These are phyloP conservation scores for Eristalis tenax DNA, from an alignment of 2,888 invertebrate genomes.

Conservation along the genomic window DNA sequence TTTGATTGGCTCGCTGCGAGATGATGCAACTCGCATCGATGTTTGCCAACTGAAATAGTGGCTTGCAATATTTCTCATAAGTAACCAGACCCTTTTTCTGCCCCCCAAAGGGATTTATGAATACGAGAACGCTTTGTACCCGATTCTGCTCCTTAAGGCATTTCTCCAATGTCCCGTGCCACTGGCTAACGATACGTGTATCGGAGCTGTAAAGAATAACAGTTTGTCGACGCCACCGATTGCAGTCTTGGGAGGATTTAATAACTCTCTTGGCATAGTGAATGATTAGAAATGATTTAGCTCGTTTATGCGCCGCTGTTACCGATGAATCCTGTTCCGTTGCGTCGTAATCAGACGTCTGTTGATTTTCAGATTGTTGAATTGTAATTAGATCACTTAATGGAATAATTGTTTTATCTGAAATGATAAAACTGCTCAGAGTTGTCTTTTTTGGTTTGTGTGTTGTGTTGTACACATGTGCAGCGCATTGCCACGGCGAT, in stretches of 20 bases:
- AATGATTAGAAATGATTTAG: slow-evolving; percentile 83
- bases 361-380: slow-evolving; percentile 25
- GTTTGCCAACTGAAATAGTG: slow-evolving; percentile 85
- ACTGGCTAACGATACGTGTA: slow-evolving; percentile 84
- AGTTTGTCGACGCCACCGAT: slow-evolving; percentile 84
- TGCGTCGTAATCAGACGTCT: slow-evolving; percentile 18
- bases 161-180: slow-evolving; percentile 84
- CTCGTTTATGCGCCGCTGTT: slow-evolving; percentile 72
- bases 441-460: too few relatives aligned
- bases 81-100: slow-evolving; percentile 87
- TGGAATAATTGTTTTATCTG: slow-evolving; percentile 83
- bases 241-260: slow-evolving; percentile 82
- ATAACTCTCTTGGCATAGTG: slow-evolving; percentile 83
- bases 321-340: slow-evolving; percentile 73
- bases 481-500: too few relatives aligned
- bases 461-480: too few relatives aligned
- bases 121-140: slow-evolving; percentile 88
- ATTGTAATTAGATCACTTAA: slow-evolving; percentile 83
- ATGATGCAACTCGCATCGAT: slow-evolving; percentile 86
- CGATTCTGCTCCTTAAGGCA: slow-evolving; percentile 80
- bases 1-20: slow-evolving; percentile 90
- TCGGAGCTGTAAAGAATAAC: slow-evolving; percentile 84
- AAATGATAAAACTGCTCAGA: slow-evolving; percentile 70
- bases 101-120: slow-evolving; percentile 93
- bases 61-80: slow-evolving; percentile 88